These are phyloP conservation scores for Cercopithecus neglectus DNA, from an alignment of 2,797 vertebrate species.

Conservation along the genomic window DNA sequence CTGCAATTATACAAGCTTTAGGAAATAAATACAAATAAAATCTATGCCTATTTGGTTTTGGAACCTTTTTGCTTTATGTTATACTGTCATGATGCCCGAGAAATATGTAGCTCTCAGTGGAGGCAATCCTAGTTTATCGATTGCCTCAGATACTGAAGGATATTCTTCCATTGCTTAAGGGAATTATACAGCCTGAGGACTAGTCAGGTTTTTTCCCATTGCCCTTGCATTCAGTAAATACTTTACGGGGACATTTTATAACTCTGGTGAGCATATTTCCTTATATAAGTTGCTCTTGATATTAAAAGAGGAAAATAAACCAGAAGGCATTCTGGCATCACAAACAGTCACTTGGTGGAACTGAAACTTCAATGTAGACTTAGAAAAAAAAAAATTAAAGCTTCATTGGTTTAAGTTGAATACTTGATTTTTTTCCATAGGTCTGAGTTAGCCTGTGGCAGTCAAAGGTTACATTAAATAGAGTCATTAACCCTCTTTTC, in stretches of 20 bases:
- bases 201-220: neutral
- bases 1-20: neutral
- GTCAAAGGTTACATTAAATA: constrained; percentile 46
- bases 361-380: neutral
- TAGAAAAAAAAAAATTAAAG: neutral
- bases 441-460: constrained; percentile 27
- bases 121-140: neutral
- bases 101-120: neutral
- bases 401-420: constrained; percentile 31
- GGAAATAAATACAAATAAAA: neutral
- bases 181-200: neutral
- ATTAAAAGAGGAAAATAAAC: neutral
- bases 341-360: neutral
- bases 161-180: neutral
- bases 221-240: neutral
- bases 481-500: neutral
- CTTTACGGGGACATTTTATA: neutral
- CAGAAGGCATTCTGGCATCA: neutral
- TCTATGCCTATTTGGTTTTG: neutral
- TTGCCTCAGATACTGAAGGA: neutral
- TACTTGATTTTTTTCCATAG: neutral
- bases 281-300: neutral
- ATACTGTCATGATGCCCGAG: neutral
- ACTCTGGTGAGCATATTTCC: neutral
- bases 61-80: neutral